Conservation (phyloP, 2,113 vertebrate species). For the Paramisgurnus dabryanus region DNA sequence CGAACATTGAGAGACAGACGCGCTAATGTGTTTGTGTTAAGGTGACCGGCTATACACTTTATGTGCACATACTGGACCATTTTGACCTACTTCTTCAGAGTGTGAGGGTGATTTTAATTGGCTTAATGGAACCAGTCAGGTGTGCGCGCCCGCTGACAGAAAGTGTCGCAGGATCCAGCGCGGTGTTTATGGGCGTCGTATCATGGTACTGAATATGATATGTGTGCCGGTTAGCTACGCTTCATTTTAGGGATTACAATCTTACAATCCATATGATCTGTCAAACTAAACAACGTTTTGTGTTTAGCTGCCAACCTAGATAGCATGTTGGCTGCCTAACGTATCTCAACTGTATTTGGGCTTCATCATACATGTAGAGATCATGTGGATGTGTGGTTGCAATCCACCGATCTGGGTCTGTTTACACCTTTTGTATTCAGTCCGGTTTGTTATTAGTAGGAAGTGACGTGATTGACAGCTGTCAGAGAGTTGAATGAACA, state of each 20-base stretch:
- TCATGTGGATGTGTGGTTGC: too few relatives aligned
- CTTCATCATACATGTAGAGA: too few relatives aligned
- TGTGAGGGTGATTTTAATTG: constrained; percentile 25
- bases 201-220: too few relatives aligned
- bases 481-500: background rate
- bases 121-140: constrained; percentile 25
- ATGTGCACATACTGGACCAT: too few relatives aligned
- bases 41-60: background rate
- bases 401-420: too few relatives aligned
- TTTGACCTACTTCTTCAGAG: background rate
- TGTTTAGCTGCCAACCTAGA: too few relatives aligned
- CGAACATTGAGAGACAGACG: too few relatives aligned
- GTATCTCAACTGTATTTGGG: too few relatives aligned
- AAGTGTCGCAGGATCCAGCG: background rate
- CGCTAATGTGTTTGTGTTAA: background rate
- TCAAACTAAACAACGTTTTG: too few relatives aligned
- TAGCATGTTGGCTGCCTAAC: background rate
- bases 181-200: background rate
- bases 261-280: too few relatives aligned
- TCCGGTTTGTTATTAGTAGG: background rate
- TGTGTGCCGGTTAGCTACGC: too few relatives aligned
- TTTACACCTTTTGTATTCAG: background rate
- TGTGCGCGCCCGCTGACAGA: background rate
- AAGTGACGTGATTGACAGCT: background rate
- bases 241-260: too few relatives aligned